These are phyloP conservation scores for Parnassius smintheus DNA, from an alignment of 2,888 invertebrate genomes.

Conservation along the genomic window DNA sequence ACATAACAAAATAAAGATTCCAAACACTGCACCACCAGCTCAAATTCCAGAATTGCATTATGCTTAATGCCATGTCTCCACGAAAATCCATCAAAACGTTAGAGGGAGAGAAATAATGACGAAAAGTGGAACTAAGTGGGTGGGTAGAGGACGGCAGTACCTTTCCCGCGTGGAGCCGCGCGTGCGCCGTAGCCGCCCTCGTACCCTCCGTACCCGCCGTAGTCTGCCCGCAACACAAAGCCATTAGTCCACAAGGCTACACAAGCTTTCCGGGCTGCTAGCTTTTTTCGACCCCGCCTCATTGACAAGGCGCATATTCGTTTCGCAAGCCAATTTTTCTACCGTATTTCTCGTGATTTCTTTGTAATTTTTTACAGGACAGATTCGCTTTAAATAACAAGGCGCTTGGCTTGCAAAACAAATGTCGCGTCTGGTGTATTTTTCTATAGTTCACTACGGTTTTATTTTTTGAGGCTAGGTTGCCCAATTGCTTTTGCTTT, in stretches of 20 bases:
- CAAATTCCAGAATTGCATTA: too few species aligned
- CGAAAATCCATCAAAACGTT: conserved; percentile 13
- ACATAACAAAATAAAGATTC: too few species aligned
- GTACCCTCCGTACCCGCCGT: conserved; percentile 93
- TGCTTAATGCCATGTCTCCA: background rate
- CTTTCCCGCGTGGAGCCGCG: conserved; percentile 93
- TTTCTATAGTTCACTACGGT: too few species aligned
- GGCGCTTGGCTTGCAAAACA: background rate
- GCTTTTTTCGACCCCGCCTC: conserved; percentile 2
- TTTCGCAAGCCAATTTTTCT: background rate
- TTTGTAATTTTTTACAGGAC: too few species aligned
- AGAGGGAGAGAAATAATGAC: conserved; percentile 14
- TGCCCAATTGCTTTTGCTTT: too few species aligned
- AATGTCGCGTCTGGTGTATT: background rate
- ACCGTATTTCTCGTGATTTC: too few species aligned
- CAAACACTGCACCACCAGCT: too few species aligned
- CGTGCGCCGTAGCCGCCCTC: conserved; percentile 94
- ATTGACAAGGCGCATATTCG: background rate
- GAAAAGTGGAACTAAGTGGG: conserved; percentile 26
- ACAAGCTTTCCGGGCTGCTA: conserved; percentile 5
- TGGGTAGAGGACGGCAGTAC: conserved; percentile 77
- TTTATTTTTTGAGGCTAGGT: too few species aligned
- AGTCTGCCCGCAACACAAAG: conserved; percentile 85
- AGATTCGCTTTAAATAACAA: background rate
- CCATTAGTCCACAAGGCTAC: conserved; percentile 69